These are phyloP conservation scores for Hypomecis atomaria DNA, from an alignment of 2,888 invertebrate species.

Conservation along the genomic window DNA sequence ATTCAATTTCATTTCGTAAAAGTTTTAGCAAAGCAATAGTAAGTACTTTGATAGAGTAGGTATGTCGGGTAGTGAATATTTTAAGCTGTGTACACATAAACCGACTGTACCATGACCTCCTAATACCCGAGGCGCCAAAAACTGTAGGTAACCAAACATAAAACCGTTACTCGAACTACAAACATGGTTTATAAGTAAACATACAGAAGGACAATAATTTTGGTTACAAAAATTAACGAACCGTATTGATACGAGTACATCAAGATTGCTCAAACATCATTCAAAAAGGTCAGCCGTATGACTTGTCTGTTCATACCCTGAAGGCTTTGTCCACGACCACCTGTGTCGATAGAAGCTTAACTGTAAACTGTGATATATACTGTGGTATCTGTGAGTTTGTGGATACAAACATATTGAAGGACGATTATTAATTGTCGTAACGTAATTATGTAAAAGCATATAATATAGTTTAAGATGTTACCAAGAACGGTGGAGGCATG, in stretches of 20 bases:
- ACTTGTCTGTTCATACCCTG: not conserved
- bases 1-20: too few relatives aligned
- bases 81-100: not conserved
- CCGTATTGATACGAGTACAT: not conserved
- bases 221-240: not conserved
- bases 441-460: not conserved
- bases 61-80: not conserved
- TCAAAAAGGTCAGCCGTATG: constrained; percentile 5
- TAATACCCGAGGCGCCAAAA: constrained; percentile 1
- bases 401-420: constrained; percentile 18
- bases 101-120: constrained; percentile 1
- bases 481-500: constrained; percentile 11
- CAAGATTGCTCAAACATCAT: not conserved
- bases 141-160: not conserved
- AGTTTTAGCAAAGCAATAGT: too few relatives aligned
- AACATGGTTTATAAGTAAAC: not conserved
- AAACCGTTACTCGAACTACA: constrained; percentile 1
- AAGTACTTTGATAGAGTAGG: not conserved
- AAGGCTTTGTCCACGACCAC: constrained; percentile 2
- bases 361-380: constrained; percentile 8
- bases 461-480: constrained; percentile 3
- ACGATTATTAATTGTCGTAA: constrained; percentile 7
- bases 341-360: constrained; percentile 8
- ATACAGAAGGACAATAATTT: constrained; percentile 2
- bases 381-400: constrained; percentile 12